Evolutionary conservation across 2,797 vertebrate species (phyloP).

Genomic region (Menidia menidia): DNA sequence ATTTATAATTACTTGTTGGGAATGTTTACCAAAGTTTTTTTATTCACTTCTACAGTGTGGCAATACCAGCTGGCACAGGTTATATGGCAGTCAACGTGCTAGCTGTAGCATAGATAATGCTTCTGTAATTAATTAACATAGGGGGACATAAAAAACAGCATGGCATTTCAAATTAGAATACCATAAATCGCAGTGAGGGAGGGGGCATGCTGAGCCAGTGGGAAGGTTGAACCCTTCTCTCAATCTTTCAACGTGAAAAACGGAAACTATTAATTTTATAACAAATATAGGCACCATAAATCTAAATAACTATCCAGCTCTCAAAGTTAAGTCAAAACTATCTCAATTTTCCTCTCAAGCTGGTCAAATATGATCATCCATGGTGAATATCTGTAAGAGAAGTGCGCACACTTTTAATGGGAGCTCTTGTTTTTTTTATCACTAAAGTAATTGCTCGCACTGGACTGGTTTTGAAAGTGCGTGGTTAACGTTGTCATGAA

Average conservation of each 20-base stretch:
- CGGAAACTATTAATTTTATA: slow-evolving; percentile 64
- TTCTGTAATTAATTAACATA: slow-evolving; percentile 44
- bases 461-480: slow-evolving; percentile 26
- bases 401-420: slow-evolving; percentile 25
- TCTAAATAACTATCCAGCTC: slow-evolving; percentile 68
- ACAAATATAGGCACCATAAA: slow-evolving; percentile 64
- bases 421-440: slow-evolving; percentile 20
- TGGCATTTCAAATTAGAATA: slow-evolving; percentile 70
- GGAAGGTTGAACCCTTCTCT: slow-evolving; percentile 67
- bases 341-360: slow-evolving; percentile 39
- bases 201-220: slow-evolving; percentile 59
- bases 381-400: slow-evolving; percentile 38
- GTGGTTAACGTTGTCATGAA: background rate
- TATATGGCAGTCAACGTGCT: slow-evolving; percentile 4
- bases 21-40: background rate
- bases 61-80: slow-evolving; percentile 15
- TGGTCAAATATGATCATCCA: slow-evolving; percentile 41
- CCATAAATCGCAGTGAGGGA: slow-evolving; percentile 65
- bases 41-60: background rate
- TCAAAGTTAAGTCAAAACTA: slow-evolving; percentile 54
- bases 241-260: slow-evolving; percentile 58
- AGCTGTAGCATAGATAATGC: slow-evolving; percentile 16
- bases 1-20: background rate
- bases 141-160: slow-evolving; percentile 24
- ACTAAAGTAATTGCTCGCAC: slow-evolving; percentile 20